Evolutionary conservation across 2,888 invertebrate species (phyloP), one percentile per base, ranked within the genome.

Genomic region (Saturnia pavonia): DNA sequence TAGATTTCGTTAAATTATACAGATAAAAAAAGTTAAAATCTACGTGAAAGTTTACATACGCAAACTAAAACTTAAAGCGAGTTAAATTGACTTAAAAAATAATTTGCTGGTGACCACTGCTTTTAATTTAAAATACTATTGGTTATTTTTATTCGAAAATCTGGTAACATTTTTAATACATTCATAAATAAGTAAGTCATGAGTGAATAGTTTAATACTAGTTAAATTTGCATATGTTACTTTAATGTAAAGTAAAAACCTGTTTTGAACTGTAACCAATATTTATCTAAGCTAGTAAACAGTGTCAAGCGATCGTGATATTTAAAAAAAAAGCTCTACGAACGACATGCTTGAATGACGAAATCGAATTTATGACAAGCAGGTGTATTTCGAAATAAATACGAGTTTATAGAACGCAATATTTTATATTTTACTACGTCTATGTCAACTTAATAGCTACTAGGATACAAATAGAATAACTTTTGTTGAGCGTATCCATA

Each of bases 361-460:
- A n/a, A 40, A n/a, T 40, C 14, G 27, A 75, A 76, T 74, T 78
- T 79, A 75, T 74, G 68, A 73, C 54, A 77, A 78, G 71, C 71
- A 72, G 70, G 73, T 74, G 73, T 54, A 16, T 65, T 40, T 69
- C 22, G 27, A 48, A n/a, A 27, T 27, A 42, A 48, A 34, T 16
- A 65, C 19, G 9, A 76, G 75, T 85, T 85, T 85, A 87, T 85
- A 88, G 86, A 88, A 88, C 87, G 78, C 85, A 77, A 82, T 86
- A 86, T 85, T 83, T 83, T 74, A 72, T 25, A 25, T 25, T 72
- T 67, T 45, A 67, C 69, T 42, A 1, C 16, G 9, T 51, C 14
- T 57, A 22, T 22, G 25, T 25, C 51, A 51, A 60, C 1, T 27
- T 14, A 14, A 27, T 14, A 27, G 60, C 11, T 65, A 65, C 65